Evolutionary conservation across 1,140 invertebrate species (phyloP), one percentile per base, ranked within the genome.

Genomic region (Acyrthosiphon pisum): DNA sequence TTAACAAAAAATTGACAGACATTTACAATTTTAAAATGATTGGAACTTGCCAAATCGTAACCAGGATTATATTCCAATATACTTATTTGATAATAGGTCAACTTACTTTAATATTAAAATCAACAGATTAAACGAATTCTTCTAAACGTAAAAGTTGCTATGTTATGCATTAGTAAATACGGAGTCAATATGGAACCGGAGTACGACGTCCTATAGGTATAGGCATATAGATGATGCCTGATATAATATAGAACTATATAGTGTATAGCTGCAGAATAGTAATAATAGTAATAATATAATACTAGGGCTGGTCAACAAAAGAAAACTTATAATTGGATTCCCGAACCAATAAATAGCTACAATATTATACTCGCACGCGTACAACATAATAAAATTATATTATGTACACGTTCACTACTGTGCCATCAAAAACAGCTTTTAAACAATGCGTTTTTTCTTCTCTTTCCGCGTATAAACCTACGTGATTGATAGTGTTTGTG

Each of bases 291-390:
- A 68, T 68, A 68, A 68, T 68, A 68, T 68, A n/a, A 68, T 68
- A 68, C 30, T 30, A 68, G 60, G 56, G 14, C 26, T 86, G 84
- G 23, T 86, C 37, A 44, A 86, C 41, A 86, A 86, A 86, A 86
- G 22, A 86, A 86, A 44, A 86, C 41, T 86, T 86, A 44, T 86
- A 86, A 86, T 84, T 84, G 83, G 83, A 41, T 84, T 41, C 37
- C 84, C 23, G 7, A 46, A 46, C 84, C 41, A 26, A 86, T 30
- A 44, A 41, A 86, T 44, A 44, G 37, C 6, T 44, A 26, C 37
- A 86, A 44, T 37, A 81, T 81, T 81, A 35, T 81, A 81, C 76
- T 81, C 35, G 76, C 76, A 37, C 35, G 7, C 35, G 35, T 81
- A 68, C 60, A 14, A 68, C 35, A 81, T 81, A 35, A 37, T 81